Conservation (phyloP, 2,888 invertebrate genomes). For the Drosophila gaucha region DNA sequence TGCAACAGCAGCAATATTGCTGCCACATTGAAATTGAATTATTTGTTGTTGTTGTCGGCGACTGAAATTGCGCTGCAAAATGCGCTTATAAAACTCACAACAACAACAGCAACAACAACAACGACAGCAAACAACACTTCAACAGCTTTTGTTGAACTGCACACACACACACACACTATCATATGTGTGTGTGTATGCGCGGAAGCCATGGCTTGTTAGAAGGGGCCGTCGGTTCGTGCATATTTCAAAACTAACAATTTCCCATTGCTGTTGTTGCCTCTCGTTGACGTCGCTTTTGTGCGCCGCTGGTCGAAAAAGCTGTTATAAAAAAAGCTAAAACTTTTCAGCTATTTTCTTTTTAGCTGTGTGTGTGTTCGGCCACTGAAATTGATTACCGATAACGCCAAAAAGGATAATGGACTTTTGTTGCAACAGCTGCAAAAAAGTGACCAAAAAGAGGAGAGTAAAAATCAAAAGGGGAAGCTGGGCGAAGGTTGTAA, state of each 20-base stretch:
- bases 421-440: slow-evolving; percentile 66
- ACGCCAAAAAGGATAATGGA: slow-evolving; percentile 77
- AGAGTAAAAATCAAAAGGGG: slow-evolving; percentile 18
- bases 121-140: slow-evolving; percentile 61
- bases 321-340: slow-evolving; percentile 33
- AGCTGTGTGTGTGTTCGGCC: slow-evolving; percentile 39
- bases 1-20: slow-evolving; percentile 53
- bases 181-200: slow-evolving; percentile 6
- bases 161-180: slow-evolving; percentile 12
- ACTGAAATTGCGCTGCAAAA: slow-evolving; percentile 66
- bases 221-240: slow-evolving; percentile 54
- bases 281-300: slow-evolving; percentile 54
- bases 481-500: background rate
- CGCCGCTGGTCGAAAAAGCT: slow-evolving; percentile 51
- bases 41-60: slow-evolving; percentile 52
- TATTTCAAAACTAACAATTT: slow-evolving; percentile 76
- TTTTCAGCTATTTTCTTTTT: slow-evolving; percentile 16
- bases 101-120: slow-evolving; percentile 45
- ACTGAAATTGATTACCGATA: slow-evolving; percentile 78
- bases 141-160: slow-evolving; percentile 66
- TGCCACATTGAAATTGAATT: slow-evolving; percentile 74
- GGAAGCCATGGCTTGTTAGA: slow-evolving; percentile 5
- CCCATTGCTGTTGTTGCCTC: slow-evolving; percentile 31
- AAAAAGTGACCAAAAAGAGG: slow-evolving; percentile 8
- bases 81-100: slow-evolving; percentile 55